Conservation (phyloP, 2,797 vertebrate species). For the Pipistrellus pygmaeus region DNA sequence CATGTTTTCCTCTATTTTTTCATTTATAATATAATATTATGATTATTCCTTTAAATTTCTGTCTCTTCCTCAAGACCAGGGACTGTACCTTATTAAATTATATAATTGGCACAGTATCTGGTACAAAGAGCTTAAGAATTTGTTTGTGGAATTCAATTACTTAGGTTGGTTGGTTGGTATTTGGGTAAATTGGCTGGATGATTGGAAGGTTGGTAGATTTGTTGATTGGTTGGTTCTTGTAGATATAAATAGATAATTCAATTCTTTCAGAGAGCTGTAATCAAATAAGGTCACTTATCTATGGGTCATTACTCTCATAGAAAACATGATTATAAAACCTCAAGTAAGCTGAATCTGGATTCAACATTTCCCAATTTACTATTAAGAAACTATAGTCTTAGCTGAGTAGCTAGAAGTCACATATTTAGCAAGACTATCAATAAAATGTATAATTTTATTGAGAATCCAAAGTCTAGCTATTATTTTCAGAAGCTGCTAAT, state of each 20-base stretch:
- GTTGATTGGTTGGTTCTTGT: background rate
- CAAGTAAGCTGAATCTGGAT: background rate
- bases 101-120: background rate
- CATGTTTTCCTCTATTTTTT: background rate
- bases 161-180: background rate
- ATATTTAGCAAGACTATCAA: background rate
- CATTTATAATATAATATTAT: background rate
- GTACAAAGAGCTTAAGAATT: background rate
- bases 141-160: background rate
- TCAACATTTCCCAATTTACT: background rate
- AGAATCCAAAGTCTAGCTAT: background rate
- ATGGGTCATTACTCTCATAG: background rate
- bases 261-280: background rate
- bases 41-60: background rate
- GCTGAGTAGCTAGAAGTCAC: background rate
- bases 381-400: background rate
- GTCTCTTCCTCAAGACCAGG: background rate
- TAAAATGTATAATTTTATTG: slow-evolving; percentile 3
- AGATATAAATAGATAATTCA: background rate
- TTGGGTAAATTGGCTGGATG: background rate
- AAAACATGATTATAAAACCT: background rate
- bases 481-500: background rate
- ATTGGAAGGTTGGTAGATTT: background rate
- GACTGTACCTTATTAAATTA: background rate
- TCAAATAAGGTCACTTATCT: background rate